Base-by-base conservation (phyloP, 2,888 invertebrate species). In the Sphecodes monilicornis region DNA sequence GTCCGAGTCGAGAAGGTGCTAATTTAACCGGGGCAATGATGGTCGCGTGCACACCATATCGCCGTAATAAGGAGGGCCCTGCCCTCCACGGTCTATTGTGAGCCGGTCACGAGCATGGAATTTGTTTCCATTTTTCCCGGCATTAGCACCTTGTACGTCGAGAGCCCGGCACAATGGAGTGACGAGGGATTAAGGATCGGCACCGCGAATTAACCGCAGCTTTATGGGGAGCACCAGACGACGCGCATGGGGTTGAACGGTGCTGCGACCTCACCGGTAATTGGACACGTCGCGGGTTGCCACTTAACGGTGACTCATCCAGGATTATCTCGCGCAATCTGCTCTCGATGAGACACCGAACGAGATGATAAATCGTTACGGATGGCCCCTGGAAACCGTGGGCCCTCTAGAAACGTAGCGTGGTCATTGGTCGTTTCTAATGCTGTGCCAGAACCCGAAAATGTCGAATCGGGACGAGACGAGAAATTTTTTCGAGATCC, bases 251-350 rank as follows among this genome's bases (percentile, higher is more conserved):
- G 85, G 86, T 87, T 86, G 89, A 85, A 79, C 86, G 86, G 54
- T 50, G 18, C 32, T 85, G 83, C 81, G 91, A 91, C 91, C 91
- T 90, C 82, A 83, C 82, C 78, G 87, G 86, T 88, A 90, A 90
- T 90, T 89, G 91, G 87, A 88, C 29, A 60, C 86, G 86, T 86
- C 84, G 86, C 88, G 80, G 84, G 86, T 84, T 85, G 88, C 74
- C 88, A 90, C 88, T 91, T 87, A 89, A 82, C 87, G 78, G 87
- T 91, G 91, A 91, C 82, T 91, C 91, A 91, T 85, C 82, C 85
- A 64, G 60, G 76, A 89, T 90, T 89, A 90, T 90, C 87, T 72
- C 81, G 82, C 84, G 78, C 82, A 78, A 91, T 91, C 90, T 79
- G 82, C 86, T 86, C 86, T 82, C 87, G 87, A 86, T 86, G 86